Conservation (phyloP, 2,797 vertebrate species). For the Gymnopithys bicolor region DNA sequence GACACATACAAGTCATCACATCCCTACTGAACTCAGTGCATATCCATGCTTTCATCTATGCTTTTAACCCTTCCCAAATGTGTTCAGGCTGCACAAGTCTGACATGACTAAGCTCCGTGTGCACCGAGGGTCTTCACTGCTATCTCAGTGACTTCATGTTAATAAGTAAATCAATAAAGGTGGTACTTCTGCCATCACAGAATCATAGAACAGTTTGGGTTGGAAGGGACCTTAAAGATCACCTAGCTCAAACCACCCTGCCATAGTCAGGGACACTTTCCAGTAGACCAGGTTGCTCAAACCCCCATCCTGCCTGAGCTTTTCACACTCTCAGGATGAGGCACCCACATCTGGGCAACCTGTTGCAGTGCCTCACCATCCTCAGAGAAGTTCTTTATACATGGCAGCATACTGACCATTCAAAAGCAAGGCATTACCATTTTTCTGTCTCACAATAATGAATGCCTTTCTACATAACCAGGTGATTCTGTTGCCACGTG, state of each 20-base stretch:
- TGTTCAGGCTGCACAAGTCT: background rate
- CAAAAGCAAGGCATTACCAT: background rate
- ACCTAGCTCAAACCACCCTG: rapidly evolving
- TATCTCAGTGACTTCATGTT: background rate
- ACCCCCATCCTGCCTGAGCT: background rate
- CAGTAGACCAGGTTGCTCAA: background rate
- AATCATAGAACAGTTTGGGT: background rate
- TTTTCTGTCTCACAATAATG: background rate
- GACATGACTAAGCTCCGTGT: rapidly evolving
- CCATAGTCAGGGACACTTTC: background rate
- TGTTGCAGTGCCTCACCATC: background rate
- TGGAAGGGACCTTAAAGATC: background rate
- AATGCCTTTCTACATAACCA: background rate
- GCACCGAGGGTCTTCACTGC: rapidly evolving
- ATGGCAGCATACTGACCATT: background rate
- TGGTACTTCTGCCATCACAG: background rate
- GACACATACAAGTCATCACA: background rate
- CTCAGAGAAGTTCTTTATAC: background rate
- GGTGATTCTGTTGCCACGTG: background rate
- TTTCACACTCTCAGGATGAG: background rate
- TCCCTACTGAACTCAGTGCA: background rate
- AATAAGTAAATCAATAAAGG: background rate
- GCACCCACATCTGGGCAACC: background rate
- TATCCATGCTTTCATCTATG: background rate
- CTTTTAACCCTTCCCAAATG: background rate